Base-by-base conservation (phyloP, 2,888 invertebrate species). In the Platynereis dumerilii region DNA sequence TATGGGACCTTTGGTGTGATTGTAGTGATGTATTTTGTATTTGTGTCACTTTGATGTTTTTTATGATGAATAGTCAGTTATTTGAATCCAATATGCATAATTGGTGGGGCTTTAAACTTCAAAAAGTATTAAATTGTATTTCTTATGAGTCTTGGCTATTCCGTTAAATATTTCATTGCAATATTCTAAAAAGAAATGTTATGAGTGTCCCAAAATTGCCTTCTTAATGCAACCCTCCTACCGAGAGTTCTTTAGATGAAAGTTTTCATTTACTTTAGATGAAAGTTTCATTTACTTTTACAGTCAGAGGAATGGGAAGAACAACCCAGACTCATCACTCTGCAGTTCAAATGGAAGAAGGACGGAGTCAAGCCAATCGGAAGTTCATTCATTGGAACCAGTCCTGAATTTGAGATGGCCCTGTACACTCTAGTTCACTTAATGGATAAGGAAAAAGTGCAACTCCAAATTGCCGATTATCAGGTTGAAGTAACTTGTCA, bases 331-430 rank as follows among this genome's bases (percentile, higher is more conserved):
- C 72, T 84, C 42, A 72, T 84, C 12, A 79, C 82, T 17, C 71
- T 84, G 29, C 83, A 84, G 72, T 84, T 84, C 65, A 74, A 74
- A n/a, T 82, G 78, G 78, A 69, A 69, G 34, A 69, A 70, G 28
- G 66, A 55, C 15, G 74, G 69, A n/a, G 76, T 72, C 10, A 84
- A 84, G 69, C 80, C 82, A 2, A 76, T 81, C 65, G 80, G 80
- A 63, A 80, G 80, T 67, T 76, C 76, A 28, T 81, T 82, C 66
- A 70, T 83, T 27, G 82, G 82, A 12, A 79, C 81, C 10, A 83
- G 83, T 69, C 84, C 84, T 2, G 84, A 84, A 74, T 84, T 84
- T 75, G 84, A 84, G 69, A 76, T 84, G 48, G 83, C 83, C 20
- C 74, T 78, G 0, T 83, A 82, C 72, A 80, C 81, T 3, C 64